phyloP scores from a whole-genome alignment of 2,113 vertebrate genomes.

The Heptranchias perlo region DNA sequence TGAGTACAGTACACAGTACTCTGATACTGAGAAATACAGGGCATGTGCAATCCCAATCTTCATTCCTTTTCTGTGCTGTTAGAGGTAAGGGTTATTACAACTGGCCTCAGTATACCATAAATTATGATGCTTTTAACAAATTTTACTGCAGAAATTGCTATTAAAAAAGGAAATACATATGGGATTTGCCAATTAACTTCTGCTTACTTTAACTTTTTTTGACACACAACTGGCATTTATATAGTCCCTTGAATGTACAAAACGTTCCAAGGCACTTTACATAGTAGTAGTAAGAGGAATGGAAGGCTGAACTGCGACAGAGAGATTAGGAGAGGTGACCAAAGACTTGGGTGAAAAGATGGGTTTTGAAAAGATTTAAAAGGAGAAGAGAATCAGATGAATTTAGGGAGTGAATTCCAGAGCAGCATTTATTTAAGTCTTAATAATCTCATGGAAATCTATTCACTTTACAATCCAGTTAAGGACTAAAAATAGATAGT shows the following conservation, averaged over 20 bases:
- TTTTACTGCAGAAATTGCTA: not conserved
- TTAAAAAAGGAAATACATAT: not conserved
- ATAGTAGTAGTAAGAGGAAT: too few species aligned
- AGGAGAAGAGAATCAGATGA: too few species aligned
- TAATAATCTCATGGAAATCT: not conserved
- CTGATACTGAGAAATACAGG: not conserved
- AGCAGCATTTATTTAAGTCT: not conserved
- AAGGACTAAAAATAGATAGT: not conserved
- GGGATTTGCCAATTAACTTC: not conserved
- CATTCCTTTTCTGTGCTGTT: not conserved
- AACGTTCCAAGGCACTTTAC: too few species aligned
- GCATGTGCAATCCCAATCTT: not conserved
- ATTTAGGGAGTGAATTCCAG: too few species aligned
- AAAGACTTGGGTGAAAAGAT: too few species aligned
- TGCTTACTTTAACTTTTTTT: not conserved
- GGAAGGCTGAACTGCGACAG: too few species aligned
- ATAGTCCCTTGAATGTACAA: not conserved
- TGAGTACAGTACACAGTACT: not conserved
- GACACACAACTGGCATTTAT: not conserved
- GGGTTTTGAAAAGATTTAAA: too few species aligned
- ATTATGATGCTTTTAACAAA: not conserved
- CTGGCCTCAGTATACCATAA: not conserved
- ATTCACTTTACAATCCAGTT: not conserved
- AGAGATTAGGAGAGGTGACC: too few species aligned
- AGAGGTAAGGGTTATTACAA: not conserved